Evolutionary conservation across 2,113 vertebrate species (phyloP).

Genomic region (Poeciliopsis occidentalis): DNA sequence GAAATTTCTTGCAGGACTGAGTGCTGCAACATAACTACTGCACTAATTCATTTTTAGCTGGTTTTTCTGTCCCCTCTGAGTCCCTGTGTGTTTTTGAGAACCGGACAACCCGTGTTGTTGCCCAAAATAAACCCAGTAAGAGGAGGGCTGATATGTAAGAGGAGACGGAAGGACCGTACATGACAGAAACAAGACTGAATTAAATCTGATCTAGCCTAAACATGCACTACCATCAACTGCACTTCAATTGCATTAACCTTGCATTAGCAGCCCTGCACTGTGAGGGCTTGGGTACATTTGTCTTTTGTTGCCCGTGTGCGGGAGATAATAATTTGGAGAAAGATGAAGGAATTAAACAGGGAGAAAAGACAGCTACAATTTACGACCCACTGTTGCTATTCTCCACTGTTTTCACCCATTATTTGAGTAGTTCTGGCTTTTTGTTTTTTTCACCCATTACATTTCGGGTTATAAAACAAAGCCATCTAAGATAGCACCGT

Average conservation of each 20-base stretch:
- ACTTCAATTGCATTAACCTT: conserved; percentile 92
- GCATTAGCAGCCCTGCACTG: conserved; percentile 83
- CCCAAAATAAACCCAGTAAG: conserved; percentile 38
- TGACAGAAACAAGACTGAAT: conserved; percentile 89
- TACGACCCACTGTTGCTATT: neutral
- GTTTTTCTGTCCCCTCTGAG: neutral
- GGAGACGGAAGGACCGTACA: conserved; percentile 49
- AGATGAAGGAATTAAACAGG: conserved; percentile 59
- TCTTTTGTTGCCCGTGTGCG: conserved; percentile 27
- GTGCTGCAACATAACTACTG: too few relatives aligned
- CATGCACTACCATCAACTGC: conserved; percentile 88
- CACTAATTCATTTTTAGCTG: too few relatives aligned
- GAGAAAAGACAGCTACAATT: conserved; percentile 39
- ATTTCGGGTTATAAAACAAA: neutral
- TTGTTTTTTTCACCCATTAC: neutral
- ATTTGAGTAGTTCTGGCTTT: neutral
- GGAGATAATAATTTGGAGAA: conserved; percentile 28
- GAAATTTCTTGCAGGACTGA: too few relatives aligned
- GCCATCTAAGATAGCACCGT: neutral
- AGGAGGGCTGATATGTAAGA: conserved; percentile 35
- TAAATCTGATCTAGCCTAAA: conserved; percentile 93
- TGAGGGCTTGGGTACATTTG: conserved; percentile 26
- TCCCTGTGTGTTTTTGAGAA: neutral
- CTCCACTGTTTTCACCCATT: neutral
- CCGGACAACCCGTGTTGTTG: neutral